Conservation (phyloP, 2,888 invertebrate genomes). For the Caenorhabditis zanzibari region DNA sequence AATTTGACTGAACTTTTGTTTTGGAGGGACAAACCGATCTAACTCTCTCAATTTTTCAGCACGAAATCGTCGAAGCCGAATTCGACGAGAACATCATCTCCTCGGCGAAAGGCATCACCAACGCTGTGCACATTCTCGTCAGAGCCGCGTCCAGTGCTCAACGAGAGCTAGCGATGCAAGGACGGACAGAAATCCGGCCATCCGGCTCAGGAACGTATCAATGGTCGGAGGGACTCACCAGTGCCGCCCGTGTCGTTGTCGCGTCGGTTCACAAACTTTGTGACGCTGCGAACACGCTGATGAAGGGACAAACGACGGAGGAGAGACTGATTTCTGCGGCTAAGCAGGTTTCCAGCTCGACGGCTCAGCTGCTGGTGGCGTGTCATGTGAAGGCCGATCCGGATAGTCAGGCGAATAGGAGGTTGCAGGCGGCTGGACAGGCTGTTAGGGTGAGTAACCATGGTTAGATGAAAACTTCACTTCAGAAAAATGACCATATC, state of each 20-base stretch:
- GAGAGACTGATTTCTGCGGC: conserved; percentile 97
- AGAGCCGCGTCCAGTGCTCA: conserved; percentile 98
- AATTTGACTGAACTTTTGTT: neutral
- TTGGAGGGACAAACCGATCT: no score
- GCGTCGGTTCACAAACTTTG: conserved; percentile 98
- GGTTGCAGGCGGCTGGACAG: conserved; percentile 87
- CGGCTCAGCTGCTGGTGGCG: conserved; percentile 96
- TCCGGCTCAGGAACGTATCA: conserved; percentile 70
- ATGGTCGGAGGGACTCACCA: conserved; percentile 84
- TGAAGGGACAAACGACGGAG: conserved; percentile 87
- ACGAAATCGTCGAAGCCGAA: conserved; percentile 92
- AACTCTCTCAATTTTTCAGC: conserved; percentile 32
- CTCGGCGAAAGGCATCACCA: conserved; percentile 97
- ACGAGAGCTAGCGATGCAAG: conserved; percentile 93
- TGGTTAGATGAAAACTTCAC: no score
- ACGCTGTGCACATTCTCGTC: conserved; percentile 96
- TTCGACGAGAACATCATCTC: conserved; percentile 99
- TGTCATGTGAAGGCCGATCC: conserved; percentile 99
- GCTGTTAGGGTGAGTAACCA: conserved; percentile 68
- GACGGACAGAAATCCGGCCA: conserved; percentile 39
- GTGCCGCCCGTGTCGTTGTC: conserved; percentile 91
- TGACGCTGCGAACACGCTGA: conserved; percentile 97
- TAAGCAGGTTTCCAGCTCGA: conserved; percentile 94
- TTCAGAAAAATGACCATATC: neutral
- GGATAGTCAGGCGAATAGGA: conserved; percentile 93